Base-by-base conservation (phyloP, 2,113 vertebrate genomes). In the Grammomys surdaster region DNA sequence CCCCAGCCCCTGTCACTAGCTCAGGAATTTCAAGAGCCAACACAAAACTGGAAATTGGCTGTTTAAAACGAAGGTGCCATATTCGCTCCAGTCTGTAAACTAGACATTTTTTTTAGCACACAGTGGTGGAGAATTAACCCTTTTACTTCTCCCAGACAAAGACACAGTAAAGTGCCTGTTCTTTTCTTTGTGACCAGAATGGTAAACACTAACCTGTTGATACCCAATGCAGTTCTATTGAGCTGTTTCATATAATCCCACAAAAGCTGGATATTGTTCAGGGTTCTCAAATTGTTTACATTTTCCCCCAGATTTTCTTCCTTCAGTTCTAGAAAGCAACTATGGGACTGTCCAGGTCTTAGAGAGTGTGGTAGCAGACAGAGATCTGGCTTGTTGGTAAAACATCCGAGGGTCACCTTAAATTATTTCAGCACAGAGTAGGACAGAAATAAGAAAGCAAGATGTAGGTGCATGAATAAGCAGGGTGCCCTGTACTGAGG, bases 1-100 rank as follows among this genome's bases (percentile, higher is more conserved):
- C 81, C 67, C 91, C 46, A 48, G 95, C 77, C 43, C 81, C 75
- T 91, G 92, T 89, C 86, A 92, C 89, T 93, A 70, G 87, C 63
- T 94, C 78, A 73, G n/a, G 88, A 90, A 90, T 70, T 88, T 78
- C 85, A 93, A 81, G 70, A 96, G 87, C 87, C 91, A 90, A 90
- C 80, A 87, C 84, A 80, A 70, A 96, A 95, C 92, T 95, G 88
- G 91, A 96, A 97, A 91, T 56, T n/a, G 88, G 22, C 85, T 96
- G 88, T 97, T 93, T 95, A 89, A 94, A 97, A 91, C 43, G 46
- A 95, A 96, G 93, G 84, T 95, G 70, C 58, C 93, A 95, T 81
- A 78, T 89, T 96, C 77, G 88, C 95, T 91, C 78, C 17, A 8
- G n/a, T 88, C n/a, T 40, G 73, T 78, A 91, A 96, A 92, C 56